Conservation (phyloP, 2,113 vertebrate genomes). For the Thryonomys swinderianus region DNA sequence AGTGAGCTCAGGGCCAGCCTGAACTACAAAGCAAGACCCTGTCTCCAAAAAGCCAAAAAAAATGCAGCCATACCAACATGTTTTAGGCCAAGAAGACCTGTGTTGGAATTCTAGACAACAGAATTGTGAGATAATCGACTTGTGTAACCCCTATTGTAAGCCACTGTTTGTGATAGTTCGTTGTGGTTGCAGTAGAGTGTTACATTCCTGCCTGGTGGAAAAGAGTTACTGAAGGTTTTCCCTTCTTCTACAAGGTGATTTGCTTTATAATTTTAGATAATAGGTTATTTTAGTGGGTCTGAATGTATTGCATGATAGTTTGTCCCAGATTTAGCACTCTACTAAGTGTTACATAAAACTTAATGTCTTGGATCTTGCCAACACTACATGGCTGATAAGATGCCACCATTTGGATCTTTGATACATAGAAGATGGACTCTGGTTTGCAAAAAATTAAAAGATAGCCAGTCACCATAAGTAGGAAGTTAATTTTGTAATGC, state of each 20-base stretch:
- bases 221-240: not conserved
- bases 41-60: not conserved
- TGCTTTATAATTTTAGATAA: not conserved
- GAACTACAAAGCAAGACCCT: too few species aligned
- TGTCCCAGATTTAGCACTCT: not conserved
- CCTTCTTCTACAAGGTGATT: not conserved
- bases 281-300: not conserved
- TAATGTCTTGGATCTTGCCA: not conserved
- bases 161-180: not conserved
- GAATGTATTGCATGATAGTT: not conserved
- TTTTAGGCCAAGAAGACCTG: not conserved
- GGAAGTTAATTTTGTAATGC: not conserved
- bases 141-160: not conserved
- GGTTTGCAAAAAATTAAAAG: not conserved
- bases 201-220: not conserved
- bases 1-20: too few species aligned
- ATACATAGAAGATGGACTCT: not conserved
- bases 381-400: not conserved
- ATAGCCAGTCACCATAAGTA: not conserved
- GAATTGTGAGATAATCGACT: not conserved
- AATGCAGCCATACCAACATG: not conserved
- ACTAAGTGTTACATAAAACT: not conserved
- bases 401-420: not conserved
- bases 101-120: not conserved
- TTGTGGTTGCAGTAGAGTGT: not conserved